Evolutionary conservation across 2,113 vertebrate genomes (phyloP).

Genomic region (Coracopsis vasa): DNA sequence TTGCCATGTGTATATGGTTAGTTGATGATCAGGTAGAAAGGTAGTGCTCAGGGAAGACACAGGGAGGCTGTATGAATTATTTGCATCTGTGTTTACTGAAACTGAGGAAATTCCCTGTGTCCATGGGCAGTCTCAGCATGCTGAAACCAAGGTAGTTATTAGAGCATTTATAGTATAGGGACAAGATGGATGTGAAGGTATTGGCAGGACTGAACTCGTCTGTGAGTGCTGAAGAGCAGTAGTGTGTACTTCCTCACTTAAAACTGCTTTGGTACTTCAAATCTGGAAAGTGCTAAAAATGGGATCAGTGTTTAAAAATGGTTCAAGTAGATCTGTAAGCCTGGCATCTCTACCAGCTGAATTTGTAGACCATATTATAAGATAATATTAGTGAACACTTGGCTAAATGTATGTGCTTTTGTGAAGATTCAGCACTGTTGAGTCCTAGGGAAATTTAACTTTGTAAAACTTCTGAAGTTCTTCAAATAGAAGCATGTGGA

Average conservation of each 20-base stretch:
- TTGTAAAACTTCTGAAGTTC: neutral
- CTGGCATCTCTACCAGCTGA: neutral
- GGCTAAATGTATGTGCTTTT: neutral
- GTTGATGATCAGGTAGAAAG: neutral
- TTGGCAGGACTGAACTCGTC: neutral
- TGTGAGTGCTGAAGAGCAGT: neutral
- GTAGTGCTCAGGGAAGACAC: neutral
- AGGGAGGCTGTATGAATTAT: neutral
- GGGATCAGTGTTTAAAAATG: neutral
- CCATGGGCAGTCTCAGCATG: neutral
- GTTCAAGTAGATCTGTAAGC: neutral
- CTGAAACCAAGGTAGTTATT: neutral
- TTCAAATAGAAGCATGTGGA: neutral
- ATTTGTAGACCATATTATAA: neutral
- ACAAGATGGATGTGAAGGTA: neutral
- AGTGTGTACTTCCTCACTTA: neutral
- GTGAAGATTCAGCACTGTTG: neutral
- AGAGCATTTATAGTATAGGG: neutral
- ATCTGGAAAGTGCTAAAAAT: neutral
- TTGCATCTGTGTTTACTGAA: neutral
- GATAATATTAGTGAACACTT: neutral
- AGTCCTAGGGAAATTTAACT: neutral
- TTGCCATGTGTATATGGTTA: neutral
- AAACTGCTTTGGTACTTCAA: neutral
- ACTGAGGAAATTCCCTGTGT: neutral